phyloP scores from a whole-genome alignment of 1,140 invertebrate species.

The Camponotus pennsylvanicus region DNA sequence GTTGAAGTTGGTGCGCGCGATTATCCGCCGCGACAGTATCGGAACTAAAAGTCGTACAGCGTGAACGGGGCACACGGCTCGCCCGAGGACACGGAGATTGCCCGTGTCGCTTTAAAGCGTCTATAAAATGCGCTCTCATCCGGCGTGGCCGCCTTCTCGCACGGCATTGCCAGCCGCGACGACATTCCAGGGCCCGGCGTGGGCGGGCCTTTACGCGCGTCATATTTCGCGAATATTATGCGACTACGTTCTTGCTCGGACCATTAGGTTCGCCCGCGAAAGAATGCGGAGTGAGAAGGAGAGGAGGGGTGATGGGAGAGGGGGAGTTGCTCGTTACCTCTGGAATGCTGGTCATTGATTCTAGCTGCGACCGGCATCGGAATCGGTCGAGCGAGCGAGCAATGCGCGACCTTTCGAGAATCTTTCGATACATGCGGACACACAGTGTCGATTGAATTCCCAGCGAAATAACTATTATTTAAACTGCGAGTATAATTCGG shows the following conservation, averaged over 20 bases:
- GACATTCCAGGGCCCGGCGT: slow-evolving; percentile 65
- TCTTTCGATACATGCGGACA: slow-evolving; percentile 20
- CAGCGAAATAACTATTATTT: background rate
- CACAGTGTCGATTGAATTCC: background rate
- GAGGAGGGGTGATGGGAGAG: slow-evolving; percentile 46
- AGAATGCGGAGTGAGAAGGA: slow-evolving; percentile 47
- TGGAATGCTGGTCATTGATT: slow-evolving; percentile 72
- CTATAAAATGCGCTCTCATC: slow-evolving; percentile 63
- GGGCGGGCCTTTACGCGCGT: slow-evolving; percentile 61
- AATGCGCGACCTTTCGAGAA: slow-evolving; percentile 42
- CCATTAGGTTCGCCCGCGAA: slow-evolving; percentile 57
- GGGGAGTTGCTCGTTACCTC: slow-evolving; percentile 65
- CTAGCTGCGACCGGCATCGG: slow-evolving; percentile 49
- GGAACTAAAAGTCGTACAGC: slow-evolving; percentile 31
- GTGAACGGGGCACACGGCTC: slow-evolving; percentile 4
- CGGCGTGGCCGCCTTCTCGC: slow-evolving; percentile 17
- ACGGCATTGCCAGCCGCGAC: slow-evolving; percentile 31
- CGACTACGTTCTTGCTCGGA: slow-evolving; percentile 60
- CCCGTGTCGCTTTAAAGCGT: slow-evolving; percentile 22
- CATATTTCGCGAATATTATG: slow-evolving; percentile 72
- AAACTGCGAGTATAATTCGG: background rate
- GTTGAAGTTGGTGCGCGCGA: slow-evolving; percentile 9
- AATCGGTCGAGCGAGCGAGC: slow-evolving; percentile 46
- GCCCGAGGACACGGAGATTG: slow-evolving; percentile 19
- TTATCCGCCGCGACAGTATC: slow-evolving; percentile 28